A percentile compares a stretch with the other conserved stretches of the same genome.
phyloP scores from a whole-genome alignment of 2,113 vertebrate genomes.

The Festucalex cinctus region DNA sequence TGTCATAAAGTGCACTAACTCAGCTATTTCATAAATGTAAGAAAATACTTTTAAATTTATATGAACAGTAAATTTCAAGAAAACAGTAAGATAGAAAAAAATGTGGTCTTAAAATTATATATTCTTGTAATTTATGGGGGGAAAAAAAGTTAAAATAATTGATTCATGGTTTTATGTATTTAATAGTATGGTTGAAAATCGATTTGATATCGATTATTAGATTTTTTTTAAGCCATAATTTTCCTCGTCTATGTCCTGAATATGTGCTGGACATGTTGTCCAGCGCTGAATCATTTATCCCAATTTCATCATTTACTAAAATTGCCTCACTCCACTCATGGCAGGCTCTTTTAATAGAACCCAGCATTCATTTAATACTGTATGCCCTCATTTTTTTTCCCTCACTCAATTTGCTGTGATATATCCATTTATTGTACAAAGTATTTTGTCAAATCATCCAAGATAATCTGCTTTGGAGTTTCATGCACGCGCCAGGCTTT shows the following conservation, averaged over 20 bases:
- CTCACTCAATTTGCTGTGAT: neutral
- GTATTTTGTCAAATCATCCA: constrained; percentile 19
- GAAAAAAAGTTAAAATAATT: too few relatives aligned
- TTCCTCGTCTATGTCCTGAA: constrained; percentile 13
- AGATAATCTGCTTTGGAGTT: constrained; percentile 11
- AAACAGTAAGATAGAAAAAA: too few relatives aligned
- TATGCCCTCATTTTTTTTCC: neutral
- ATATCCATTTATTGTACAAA: neutral
- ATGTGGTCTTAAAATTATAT: too few relatives aligned
- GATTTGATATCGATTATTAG: too few relatives aligned
- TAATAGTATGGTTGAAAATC: too few relatives aligned
- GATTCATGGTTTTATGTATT: too few relatives aligned
- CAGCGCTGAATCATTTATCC: constrained; percentile 14
- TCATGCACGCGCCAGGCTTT: constrained; percentile 17
- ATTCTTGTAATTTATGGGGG: too few relatives aligned
- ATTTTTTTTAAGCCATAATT: too few relatives aligned
- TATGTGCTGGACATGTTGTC: constrained; percentile 19
- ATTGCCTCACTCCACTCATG: neutral
- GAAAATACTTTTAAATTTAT: too few relatives aligned
- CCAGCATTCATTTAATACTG: neutral
- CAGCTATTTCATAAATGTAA: too few relatives aligned
- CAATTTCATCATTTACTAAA: constrained; percentile 12
- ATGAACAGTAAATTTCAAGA: too few relatives aligned
- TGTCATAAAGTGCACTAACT: too few relatives aligned
- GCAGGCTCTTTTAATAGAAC: neutral